These are phyloP conservation scores for Ylistrum balloti DNA, from an alignment of 1,140 invertebrate genomes.

Conservation along the genomic window DNA sequence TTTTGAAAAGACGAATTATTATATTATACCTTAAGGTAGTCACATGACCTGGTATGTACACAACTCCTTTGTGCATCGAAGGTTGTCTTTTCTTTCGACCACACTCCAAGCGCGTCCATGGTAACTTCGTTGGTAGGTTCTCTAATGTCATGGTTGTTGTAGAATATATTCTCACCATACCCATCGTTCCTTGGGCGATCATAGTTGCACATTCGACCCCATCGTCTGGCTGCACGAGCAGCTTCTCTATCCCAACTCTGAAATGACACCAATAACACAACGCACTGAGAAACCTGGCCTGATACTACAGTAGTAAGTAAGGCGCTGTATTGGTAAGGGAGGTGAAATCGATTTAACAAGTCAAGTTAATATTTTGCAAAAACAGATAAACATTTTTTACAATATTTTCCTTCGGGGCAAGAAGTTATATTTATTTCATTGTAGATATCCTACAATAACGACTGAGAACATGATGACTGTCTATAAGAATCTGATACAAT, in stretches of 20 bases:
- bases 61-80: background rate
- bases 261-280: background rate
- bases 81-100: background rate
- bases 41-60: background rate
- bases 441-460: too few relatives aligned
- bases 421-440: too few relatives aligned
- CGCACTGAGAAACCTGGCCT: too few relatives aligned
- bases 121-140: constrained; percentile 12
- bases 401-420: too few relatives aligned
- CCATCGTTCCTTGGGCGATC: background rate
- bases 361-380: too few relatives aligned
- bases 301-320: too few relatives aligned
- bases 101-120: background rate
- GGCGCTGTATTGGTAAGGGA: too few relatives aligned
- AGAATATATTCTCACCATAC: background rate
- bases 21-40: background rate
- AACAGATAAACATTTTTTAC: too few relatives aligned
- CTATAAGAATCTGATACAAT: too few relatives aligned
- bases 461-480: too few relatives aligned
- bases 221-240: constrained; percentile 26
- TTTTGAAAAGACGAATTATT: background rate
- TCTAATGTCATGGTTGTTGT: background rate
- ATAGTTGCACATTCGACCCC: constrained; percentile 30
- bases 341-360: too few relatives aligned
- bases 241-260: constrained; percentile 25